Base-by-base conservation (phyloP, 2,797 vertebrate species). In the Euphonia xanthogaster region DNA sequence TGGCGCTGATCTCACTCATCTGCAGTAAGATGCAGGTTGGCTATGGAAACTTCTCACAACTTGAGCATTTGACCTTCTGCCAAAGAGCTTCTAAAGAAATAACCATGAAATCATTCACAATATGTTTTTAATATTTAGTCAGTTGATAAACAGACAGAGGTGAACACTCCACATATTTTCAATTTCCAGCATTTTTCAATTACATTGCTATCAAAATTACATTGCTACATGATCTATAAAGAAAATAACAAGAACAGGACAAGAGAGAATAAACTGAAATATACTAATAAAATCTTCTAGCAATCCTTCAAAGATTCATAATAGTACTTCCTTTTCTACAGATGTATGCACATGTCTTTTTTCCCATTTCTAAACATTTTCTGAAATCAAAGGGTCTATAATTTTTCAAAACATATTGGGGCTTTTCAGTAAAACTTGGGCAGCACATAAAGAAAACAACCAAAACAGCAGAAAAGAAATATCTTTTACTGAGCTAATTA, bases 401-500 rank as follows among this genome's bases (percentile, higher is more conserved):
- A 65, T 70, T 67, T 47, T 94, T 83, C 53, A 88, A 57, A 94
- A 40, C 51, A 30, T 65, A 55, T 51, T 9, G 16, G 15, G 12
- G n/a, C 48, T 65, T 57, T 71, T 47, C 53, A 65, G 45, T 67
- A 71, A 79, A 88, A 80, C 8, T 62, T 51, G 84, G 66, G 68
- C 53, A 72, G 47, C 45, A 62, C 14, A 61, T 39, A 65, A 58
- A 66, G 55, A 85, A 95, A 86, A 45, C n/a, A 62, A 90, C 28
- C 4, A 91, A 86, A 88, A 57, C 33, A 66, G 62, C n/a, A 86
- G 35, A 27, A 55, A 86, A 89, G 7, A 86, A 96, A 82, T 79
- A 84, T 40, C 74, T 25, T 80, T 92, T 85, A 81, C 73, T 65
- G 62, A 93, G 65, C 16, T 60, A 88, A 94, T 78, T 90, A 47